Base-by-base conservation (phyloP, 2,113 vertebrate species). In the Pristiophorus japonicus region DNA sequence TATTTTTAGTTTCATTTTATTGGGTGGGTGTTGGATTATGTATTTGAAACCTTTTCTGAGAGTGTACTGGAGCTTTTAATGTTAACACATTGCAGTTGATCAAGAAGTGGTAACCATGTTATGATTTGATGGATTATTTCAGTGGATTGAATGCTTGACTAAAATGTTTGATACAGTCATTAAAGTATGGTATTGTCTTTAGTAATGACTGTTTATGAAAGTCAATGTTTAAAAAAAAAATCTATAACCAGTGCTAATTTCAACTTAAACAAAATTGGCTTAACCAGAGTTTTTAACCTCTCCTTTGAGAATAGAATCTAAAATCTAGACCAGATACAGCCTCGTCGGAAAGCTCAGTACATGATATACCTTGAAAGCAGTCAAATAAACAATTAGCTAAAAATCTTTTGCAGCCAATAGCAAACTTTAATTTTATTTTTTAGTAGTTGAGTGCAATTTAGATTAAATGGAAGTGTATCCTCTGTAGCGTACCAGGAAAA, bases 1-100 rank as follows among this genome's bases (percentile, higher is more conserved):
- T 24, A 24, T 94, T 91, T 91, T 92, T 92, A 63, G 12, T 65
- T 92, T 70, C 24, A 70, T 66, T 66, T 42, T 94, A 66, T 70
- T 70, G 4, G 63, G 18, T 93, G 24, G 55, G 59, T 20, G 81
- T 85, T 88, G 91, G 62, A 63, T 65, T 93, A 20, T 65, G 62
- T 70, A 94, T 30, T 94, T 47, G 65, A 94, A 70, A 24, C 62
- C 34, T 2, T 51, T 30, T n/a, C n/a, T 87, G 38, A 51, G 84
- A 67, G 34, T 90, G 55, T 59, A 70, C 22, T 70, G 65, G 10
- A 70, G 27, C n/a, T 70, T 65, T 67, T 11, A 45, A 67, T 94
- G 42, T 94, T 24, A 70, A 51, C 87, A 27, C 47, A 47, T 94
- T 67, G 42, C 66, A 47, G 27, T 70, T 94, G 30, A 93, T 93